A percentile compares a stretch with the other conserved stretches of the same genome.
Evolutionary conservation across 2,113 vertebrate genomes (phyloP).

Genomic region (Poecilia latipinna): DNA sequence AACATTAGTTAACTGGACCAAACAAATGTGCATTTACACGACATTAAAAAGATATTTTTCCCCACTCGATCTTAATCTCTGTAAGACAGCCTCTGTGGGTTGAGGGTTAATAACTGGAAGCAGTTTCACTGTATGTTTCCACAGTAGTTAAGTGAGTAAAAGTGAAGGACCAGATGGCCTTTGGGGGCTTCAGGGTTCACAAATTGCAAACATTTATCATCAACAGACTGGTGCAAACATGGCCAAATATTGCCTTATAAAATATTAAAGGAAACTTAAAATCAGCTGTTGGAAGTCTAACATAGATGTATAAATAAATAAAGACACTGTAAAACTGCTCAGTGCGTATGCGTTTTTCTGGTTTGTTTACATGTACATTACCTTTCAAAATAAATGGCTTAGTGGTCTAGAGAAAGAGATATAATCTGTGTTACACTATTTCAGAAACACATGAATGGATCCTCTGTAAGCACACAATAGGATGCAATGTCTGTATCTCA

Average conservation of each 20-base stretch:
- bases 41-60: not conserved
- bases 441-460: not conserved
- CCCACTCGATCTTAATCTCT: not conserved
- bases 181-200: not conserved
- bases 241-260: not conserved
- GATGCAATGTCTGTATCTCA: not conserved
- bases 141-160: not conserved
- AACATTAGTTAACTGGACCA: not conserved
- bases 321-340: not conserved
- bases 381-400: not conserved
- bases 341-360: not conserved
- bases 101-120: not conserved
- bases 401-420: not conserved
- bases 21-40: not conserved
- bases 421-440: not conserved
- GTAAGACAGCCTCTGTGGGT: not conserved
- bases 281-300: conserved; percentile 1
- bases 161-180: not conserved
- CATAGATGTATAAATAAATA: not conserved
- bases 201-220: conserved; percentile 27
- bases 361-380: not conserved
- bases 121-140: not conserved
- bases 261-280: conserved; percentile 24
- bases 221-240: conserved; percentile 1
- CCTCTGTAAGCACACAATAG: not conserved